These are phyloP conservation scores for Tetropium fuscum DNA, from an alignment of 2,888 invertebrate species.

Conservation along the genomic window DNA sequence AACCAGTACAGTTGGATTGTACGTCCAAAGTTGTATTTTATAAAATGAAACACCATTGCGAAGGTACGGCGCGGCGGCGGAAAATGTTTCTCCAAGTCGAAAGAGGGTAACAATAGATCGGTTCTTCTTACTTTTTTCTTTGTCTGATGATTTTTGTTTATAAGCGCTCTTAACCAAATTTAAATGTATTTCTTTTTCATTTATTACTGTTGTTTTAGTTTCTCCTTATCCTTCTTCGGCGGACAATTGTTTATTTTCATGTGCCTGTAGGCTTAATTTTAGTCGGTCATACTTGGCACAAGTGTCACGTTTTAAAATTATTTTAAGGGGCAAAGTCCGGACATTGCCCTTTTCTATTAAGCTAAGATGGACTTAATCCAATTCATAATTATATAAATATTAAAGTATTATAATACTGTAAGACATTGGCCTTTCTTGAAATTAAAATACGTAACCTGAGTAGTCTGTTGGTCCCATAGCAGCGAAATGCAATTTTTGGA, in stretches of 20 bases:
- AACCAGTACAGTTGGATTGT: constrained; percentile 19
- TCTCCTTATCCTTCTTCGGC: not conserved
- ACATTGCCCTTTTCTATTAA: constrained; percentile 1
- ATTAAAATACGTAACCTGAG: constrained; percentile 1
- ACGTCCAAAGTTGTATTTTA: constrained; percentile 17
- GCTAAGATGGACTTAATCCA: not conserved
- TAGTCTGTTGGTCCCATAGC: not conserved
- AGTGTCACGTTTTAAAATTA: not conserved
- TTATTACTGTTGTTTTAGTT: constrained; percentile 3
- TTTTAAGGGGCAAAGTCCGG: not conserved
- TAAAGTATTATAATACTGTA: not conserved
- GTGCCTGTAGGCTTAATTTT: constrained; percentile 8
- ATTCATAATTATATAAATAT: not conserved
- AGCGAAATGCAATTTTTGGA: not conserved
- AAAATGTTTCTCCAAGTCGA: constrained; percentile 14
- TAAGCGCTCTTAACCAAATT: constrained; percentile 9
- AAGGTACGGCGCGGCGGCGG: constrained; percentile 19
- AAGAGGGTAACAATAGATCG: constrained; percentile 8
- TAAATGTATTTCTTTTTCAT: constrained; percentile 9
- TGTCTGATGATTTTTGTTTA: constrained; percentile 13
- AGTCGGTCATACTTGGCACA: constrained; percentile 6
- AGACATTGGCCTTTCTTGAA: not conserved
- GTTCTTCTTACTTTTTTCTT: constrained; percentile 10
- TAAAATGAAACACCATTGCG: constrained; percentile 20
- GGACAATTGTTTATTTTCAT: constrained; percentile 8